Percentiles rank a stretch among this genome's conserved stretches.
phyloP scores from a whole-genome alignment of 2,888 invertebrate genomes.

The Syrista parreyssii region DNA sequence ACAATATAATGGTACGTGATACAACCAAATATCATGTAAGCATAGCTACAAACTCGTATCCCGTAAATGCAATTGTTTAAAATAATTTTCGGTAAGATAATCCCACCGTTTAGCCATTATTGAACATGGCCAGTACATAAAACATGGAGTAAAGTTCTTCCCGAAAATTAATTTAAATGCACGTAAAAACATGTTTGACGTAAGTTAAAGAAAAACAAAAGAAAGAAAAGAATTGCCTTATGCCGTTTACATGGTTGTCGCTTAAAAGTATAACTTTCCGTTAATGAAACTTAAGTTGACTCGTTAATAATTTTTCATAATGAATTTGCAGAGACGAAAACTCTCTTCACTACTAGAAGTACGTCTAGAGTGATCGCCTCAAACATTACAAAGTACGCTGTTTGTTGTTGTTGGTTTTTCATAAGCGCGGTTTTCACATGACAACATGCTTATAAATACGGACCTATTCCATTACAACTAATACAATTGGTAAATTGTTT shows the following conservation, averaged over 20 bases:
- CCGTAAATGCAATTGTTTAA: background rate
- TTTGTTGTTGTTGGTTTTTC: background rate
- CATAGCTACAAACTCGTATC: background rate
- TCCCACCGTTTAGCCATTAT: background rate
- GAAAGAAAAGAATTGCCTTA: background rate
- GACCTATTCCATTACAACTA: conserved; percentile 15
- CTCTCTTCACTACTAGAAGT: background rate
- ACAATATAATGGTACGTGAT: background rate
- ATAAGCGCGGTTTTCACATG: background rate
- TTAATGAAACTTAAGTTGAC: background rate
- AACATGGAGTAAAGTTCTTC: background rate
- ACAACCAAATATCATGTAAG: background rate
- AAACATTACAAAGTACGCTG: background rate
- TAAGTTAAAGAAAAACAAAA: background rate
- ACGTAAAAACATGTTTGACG: background rate
- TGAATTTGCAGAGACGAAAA: background rate
- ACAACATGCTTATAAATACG: conserved; percentile 13
- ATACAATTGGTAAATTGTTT: conserved; percentile 10
- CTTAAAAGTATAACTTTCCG: background rate
- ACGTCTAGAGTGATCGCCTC: background rate
- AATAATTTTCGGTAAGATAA: background rate
- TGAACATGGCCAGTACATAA: background rate
- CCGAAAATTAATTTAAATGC: background rate
- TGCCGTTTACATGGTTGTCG: background rate
- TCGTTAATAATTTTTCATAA: background rate